Evolutionary conservation across 2,797 vertebrate species (phyloP).

Genomic region (Sylvilagus floridanus): DNA sequence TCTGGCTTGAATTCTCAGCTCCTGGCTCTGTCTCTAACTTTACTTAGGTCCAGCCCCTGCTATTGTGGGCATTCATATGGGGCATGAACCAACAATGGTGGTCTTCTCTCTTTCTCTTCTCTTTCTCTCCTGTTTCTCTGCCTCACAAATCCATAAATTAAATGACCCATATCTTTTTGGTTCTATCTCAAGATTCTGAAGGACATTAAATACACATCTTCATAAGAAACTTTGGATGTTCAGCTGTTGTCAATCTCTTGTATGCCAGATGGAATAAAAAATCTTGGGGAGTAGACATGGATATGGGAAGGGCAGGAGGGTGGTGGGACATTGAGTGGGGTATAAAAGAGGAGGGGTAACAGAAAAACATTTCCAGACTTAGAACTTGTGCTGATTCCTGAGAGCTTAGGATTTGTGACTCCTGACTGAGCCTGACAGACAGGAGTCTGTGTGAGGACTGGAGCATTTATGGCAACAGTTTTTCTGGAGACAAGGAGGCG

Average conservation of each 20-base stretch:
- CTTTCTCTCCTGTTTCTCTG: too few relatives aligned
- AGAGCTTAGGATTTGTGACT: background rate
- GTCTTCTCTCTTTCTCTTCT: too few relatives aligned
- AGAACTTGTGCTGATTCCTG: background rate
- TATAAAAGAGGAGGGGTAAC: background rate
- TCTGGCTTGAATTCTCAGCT: too few relatives aligned
- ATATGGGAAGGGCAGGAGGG: background rate
- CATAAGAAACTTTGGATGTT: background rate
- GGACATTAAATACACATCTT: background rate
- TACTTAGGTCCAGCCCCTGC: too few relatives aligned
- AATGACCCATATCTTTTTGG: too few relatives aligned
- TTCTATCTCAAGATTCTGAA: background rate
- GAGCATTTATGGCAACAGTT: background rate
- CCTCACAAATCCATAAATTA: too few relatives aligned
- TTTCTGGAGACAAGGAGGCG: background rate
- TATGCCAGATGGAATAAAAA: background rate
- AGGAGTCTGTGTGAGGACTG: background rate
- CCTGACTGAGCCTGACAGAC: background rate
- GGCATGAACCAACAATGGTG: too few relatives aligned
- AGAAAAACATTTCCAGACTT: background rate
- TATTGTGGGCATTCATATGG: too few relatives aligned
- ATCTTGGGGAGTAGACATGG: background rate
- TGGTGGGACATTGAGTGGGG: background rate
- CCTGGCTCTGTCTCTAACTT: too few relatives aligned
- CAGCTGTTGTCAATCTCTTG: background rate